phyloP scores from a whole-genome alignment of 23 tunicate genomes.

The Diplosoma virens region DNA sequence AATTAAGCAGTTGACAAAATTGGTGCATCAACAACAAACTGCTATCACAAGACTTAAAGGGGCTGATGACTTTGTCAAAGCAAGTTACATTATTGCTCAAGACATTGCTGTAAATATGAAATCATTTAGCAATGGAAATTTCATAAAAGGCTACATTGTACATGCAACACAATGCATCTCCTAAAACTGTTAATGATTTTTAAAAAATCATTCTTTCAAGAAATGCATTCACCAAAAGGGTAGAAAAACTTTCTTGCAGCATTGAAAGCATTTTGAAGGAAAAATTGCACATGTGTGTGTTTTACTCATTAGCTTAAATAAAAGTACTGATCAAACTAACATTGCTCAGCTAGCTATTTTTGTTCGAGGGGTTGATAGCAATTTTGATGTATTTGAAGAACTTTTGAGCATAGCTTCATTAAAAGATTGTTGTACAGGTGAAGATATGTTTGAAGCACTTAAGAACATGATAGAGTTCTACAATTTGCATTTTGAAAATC shows the following conservation, averaged over 20 bases:
- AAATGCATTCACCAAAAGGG: not conserved
- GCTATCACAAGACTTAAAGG: not conserved
- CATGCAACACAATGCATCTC: too few relatives aligned
- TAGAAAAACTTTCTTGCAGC: not conserved
- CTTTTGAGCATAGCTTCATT: conserved; percentile 8
- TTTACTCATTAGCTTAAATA: too few relatives aligned
- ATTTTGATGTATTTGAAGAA: conserved; percentile 21
- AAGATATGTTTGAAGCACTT: conserved; percentile 17
- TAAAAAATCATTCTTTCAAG: not conserved
- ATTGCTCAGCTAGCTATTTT: too few relatives aligned
- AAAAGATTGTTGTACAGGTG: conserved; percentile 13
- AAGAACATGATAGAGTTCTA: conserved; percentile 18
- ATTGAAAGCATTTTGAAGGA: too few relatives aligned
- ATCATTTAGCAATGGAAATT: not conserved
- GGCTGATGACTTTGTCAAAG: not conserved
- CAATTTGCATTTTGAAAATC: conserved; percentile 19
- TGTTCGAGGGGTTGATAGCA: too few relatives aligned
- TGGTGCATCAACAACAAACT: not conserved
- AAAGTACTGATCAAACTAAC: too few relatives aligned
- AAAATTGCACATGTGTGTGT: too few relatives aligned
- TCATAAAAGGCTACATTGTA: not conserved
- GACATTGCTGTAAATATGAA: not conserved
- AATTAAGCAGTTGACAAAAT: not conserved
- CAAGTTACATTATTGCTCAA: not conserved
- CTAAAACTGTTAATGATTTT: not conserved